Percentiles rank a stretch among this genome's conserved stretches.
Conservation (phyloP, 2,888 invertebrate species). For the Limnephilus rhombicus region DNA sequence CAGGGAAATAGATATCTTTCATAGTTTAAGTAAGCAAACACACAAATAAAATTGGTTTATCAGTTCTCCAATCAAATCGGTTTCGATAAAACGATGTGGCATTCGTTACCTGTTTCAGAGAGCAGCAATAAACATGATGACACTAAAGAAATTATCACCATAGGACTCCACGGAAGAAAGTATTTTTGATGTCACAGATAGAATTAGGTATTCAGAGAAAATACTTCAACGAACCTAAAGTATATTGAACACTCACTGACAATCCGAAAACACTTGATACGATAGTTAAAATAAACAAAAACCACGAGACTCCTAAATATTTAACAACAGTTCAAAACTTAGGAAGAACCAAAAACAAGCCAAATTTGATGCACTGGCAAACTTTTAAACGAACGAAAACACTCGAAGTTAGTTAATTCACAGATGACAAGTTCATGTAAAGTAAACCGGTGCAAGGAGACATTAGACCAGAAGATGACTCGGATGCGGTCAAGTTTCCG, state of each 20-base stretch:
- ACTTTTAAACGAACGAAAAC: not conserved
- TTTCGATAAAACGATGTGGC: not conserved
- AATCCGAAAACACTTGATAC: not conserved
- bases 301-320: not conserved
- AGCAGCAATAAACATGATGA: not conserved
- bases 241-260: not conserved
- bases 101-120: conserved; percentile 11
- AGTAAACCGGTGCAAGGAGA: not conserved
- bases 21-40: not conserved
- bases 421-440: not conserved
- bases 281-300: not conserved
- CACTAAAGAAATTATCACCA: not conserved
- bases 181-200: not conserved
- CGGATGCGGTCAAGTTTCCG: not conserved
- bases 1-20: not conserved
- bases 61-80: not conserved
- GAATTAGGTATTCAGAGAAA: not conserved
- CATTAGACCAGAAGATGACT: not conserved
- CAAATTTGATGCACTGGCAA: not conserved
- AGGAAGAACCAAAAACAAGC: not conserved
- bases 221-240: not conserved
- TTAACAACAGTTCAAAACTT: not conserved
- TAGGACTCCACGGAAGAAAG: not conserved
- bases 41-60: not conserved
- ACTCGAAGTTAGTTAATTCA: not conserved